These are phyloP conservation scores for Ornithoptera alexandrae DNA, from an alignment of 2,888 invertebrate genomes.

Conservation along the genomic window DNA sequence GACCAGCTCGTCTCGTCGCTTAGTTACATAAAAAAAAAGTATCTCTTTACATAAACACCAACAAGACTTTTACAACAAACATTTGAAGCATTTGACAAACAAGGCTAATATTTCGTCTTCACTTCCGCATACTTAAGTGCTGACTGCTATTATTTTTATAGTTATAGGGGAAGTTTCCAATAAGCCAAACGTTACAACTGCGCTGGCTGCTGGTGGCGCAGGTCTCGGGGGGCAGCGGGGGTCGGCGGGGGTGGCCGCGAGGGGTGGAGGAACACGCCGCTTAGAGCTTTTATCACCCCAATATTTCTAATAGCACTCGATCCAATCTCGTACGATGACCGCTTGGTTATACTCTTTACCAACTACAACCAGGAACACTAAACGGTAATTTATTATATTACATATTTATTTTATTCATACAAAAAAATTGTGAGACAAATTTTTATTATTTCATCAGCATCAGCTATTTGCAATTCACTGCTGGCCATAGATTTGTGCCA, in stretches of 20 bases:
- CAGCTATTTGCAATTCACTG: no score
- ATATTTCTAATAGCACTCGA: conserved; percentile 63
- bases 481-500: no score
- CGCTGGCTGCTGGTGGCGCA: conserved; percentile 11
- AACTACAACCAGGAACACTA: conserved; percentile 10
- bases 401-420: not conserved
- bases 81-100: not conserved
- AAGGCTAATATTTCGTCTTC: not conserved
- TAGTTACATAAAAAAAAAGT: no score
- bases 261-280: conserved; percentile 30
- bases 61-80: not conserved
- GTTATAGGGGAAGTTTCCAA: conserved; percentile 15
- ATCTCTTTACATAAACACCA: no score
- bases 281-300: conserved; percentile 54
- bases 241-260: no score
- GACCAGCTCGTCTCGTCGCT: no score
- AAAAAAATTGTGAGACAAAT: not conserved
- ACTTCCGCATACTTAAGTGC: not conserved
- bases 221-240: not conserved
- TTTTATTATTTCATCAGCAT: not conserved
- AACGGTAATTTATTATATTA: not conserved
- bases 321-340: conserved; percentile 58
- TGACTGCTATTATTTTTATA: not conserved
- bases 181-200: conserved; percentile 25
- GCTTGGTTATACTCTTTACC: conserved; percentile 22